Evolutionary conservation across 1,140 invertebrate species (phyloP), one percentile per base, ranked within the genome.

Genomic region (Kradibia gibbosae): DNA sequence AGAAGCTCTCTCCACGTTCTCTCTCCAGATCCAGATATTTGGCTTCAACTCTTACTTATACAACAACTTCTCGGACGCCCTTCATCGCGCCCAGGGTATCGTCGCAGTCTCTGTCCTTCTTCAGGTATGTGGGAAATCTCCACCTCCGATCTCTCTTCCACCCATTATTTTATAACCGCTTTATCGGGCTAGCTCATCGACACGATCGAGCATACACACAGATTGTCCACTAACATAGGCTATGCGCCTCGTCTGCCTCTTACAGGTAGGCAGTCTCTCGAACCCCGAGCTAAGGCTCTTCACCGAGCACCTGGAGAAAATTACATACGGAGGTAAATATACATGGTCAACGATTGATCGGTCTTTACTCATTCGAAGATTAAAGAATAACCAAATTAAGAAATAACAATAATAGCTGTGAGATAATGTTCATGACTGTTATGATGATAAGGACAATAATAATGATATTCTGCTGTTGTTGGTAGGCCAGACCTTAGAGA

Each of bases 21-120:
- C 25, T 31, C 28, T 93, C 80, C 94, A 98, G 97, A 95, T 98
- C 87, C 97, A 98, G 93, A 96, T 98, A 92, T 96, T 97, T 90
- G 96, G 96, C 85, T 98, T 97, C 93, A 98, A 98, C 92, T 96
- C 96, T 79, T 96, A 98, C 89, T 93, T 98, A 76, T 98, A 98
- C 92, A 94, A 95, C 86, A 98, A 98, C 92, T 96, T 97, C 92
- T 95, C 96, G 55, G 96, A 97, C 90, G 96, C 97, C 75, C 91
- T 97, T 82, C 95, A 96, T 88, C 94, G 95, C 91, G 96, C 96
- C 80, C 96, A 98, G 91, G 97, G 97, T 84, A 95, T 98, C 86
- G 96, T 97, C 71, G 96, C 95, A 53, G 94, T 98, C 85, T 96
- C 97, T 73, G 93, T 98, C 82, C 93, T 98, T 73, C 91, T 98